These are phyloP conservation scores for Anarhynchus alexandrinus DNA, from an alignment of 2,113 vertebrate species.

Conservation along the genomic window DNA sequence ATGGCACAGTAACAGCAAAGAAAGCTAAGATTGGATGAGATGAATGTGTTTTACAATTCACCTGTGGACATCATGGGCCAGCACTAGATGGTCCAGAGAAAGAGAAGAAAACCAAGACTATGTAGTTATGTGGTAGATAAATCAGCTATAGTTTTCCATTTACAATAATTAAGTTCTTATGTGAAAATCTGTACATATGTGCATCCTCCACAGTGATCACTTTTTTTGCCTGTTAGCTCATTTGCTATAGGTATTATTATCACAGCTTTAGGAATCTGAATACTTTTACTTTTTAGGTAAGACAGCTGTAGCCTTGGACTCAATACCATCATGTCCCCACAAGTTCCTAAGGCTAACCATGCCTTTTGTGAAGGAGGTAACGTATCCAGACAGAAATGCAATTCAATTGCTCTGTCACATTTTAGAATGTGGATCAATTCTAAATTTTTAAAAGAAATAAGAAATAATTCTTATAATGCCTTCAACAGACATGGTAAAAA, in stretches of 20 bases:
- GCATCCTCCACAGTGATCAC: neutral
- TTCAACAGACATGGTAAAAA: neutral
- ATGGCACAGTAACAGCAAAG: neutral
- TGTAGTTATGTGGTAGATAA: neutral
- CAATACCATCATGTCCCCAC: accelerated
- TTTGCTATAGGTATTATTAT: neutral
- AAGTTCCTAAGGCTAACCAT: neutral
- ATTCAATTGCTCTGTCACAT: neutral
- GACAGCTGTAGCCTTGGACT: neutral
- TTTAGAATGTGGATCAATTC: neutral
- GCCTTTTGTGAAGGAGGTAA: neutral
- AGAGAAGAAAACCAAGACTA: neutral
- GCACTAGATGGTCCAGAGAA: neutral
- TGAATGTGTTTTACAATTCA: neutral
- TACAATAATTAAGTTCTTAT: neutral
- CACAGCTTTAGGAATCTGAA: neutral
- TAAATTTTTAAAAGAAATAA: neutral
- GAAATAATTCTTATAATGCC: neutral
- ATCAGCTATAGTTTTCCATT: neutral
- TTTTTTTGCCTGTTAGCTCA: neutral
- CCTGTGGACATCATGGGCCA: neutral
- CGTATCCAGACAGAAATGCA: neutral
- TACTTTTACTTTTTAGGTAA: neutral
- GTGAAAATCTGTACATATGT: neutral
- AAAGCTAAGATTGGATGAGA: neutral